phyloP scores from a whole-genome alignment of 2,797 vertebrate genomes.

The Chaunax sp. region DNA sequence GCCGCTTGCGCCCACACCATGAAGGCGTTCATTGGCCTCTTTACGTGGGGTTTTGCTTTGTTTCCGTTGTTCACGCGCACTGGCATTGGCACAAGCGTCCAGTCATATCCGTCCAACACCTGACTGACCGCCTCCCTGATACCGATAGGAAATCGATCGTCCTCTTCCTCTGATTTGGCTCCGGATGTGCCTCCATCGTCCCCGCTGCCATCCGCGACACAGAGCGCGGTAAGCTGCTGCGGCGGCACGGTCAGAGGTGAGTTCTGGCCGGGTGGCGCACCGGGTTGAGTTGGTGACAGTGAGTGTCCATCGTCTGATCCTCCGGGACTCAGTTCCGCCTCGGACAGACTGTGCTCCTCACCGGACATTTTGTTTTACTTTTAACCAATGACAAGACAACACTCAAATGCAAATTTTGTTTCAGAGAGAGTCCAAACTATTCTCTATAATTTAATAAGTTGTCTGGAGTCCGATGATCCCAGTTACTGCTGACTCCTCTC shows the following conservation, averaged over 20 bases:
- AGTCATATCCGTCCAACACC: conserved; percentile 98
- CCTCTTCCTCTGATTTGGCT: conserved; percentile 88
- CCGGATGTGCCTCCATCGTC: conserved; percentile 60
- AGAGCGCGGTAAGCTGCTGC: conserved; percentile 74
- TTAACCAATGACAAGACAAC: conserved; percentile 12
- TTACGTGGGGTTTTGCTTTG: conserved; percentile 96
- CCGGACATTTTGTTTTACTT: conserved; percentile 78
- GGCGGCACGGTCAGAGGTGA: conserved; percentile 77
- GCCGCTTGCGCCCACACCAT: conserved; percentile 98
- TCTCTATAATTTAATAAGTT: conserved; percentile 5
- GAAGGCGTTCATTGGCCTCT: conserved; percentile 94
- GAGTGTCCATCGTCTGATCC: conserved; percentile 95
- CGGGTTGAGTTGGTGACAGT: conserved; percentile 88
- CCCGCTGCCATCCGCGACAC: conserved; percentile 72
- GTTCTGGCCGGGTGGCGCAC: conserved; percentile 69
- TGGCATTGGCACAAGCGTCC: conserved; percentile 99
- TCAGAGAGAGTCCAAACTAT: conserved; percentile 1
- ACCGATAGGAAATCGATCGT: conserved; percentile 96
- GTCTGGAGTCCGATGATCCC: conserved; percentile 26
- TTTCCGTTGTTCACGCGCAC: conserved; percentile 96
- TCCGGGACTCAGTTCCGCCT: conserved; percentile 96
- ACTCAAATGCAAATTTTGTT: not conserved
- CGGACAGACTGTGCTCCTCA: conserved; percentile 96
- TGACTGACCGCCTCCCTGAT: conserved; percentile 98
- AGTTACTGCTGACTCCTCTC: conserved; percentile 55